phyloP scores from a whole-genome alignment of 2,113 vertebrate species.

The Tachuris rubrigastra region DNA sequence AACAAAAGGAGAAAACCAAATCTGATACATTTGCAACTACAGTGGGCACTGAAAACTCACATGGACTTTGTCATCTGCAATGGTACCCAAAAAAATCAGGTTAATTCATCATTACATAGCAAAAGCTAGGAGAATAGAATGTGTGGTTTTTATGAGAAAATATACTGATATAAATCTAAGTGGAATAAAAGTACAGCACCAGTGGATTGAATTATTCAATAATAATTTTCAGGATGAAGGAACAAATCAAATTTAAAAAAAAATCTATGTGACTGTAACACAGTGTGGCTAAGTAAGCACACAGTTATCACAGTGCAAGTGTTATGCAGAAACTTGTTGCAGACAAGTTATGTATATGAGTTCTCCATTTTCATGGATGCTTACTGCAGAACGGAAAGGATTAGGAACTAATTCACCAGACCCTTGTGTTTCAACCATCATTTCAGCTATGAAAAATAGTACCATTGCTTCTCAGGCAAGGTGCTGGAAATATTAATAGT shows the following conservation, averaged over 20 bases:
- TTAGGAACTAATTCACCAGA: not conserved
- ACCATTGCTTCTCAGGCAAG: not conserved
- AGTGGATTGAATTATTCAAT: not conserved
- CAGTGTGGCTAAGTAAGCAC: not conserved
- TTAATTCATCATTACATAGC: not conserved
- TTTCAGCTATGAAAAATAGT: not conserved
- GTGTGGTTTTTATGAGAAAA: not conserved
- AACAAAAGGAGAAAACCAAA: not conserved
- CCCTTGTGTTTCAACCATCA: not conserved
- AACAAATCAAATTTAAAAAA: not conserved
- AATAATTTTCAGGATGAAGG: not conserved
- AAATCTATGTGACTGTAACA: not conserved
- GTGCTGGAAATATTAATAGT: not conserved
- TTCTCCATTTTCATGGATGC: not conserved
- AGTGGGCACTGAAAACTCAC: not conserved
- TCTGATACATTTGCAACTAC: not conserved
- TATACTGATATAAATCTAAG: not conserved
- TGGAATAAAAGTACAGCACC: not conserved
- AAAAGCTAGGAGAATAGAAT: not conserved
- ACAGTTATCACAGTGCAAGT: not conserved
- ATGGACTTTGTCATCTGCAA: not conserved
- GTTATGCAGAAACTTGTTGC: not conserved
- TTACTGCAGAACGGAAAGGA: not conserved
- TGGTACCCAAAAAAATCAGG: not conserved
- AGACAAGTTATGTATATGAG: accelerated